Percentiles rank a stretch among this genome's conserved stretches.
These are phyloP conservation scores for Mercenaria mercenaria DNA, from an alignment of 1,140 invertebrate species.

Conservation along the genomic window DNA sequence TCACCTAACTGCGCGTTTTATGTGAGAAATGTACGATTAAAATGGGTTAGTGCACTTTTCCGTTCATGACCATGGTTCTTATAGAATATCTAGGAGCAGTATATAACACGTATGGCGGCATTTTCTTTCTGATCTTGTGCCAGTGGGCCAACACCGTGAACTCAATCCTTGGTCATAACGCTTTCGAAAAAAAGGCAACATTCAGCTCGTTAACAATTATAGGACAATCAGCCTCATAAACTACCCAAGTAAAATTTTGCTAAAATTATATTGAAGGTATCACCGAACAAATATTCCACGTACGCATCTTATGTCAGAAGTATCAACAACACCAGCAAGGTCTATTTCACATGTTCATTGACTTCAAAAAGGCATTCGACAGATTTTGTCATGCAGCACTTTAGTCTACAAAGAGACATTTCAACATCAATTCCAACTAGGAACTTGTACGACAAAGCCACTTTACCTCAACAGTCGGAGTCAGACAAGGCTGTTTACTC, in stretches of 20 bases:
- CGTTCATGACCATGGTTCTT: too few relatives aligned
- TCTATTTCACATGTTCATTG: constrained; percentile 64
- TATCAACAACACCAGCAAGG: constrained; percentile 65
- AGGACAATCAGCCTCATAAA: constrained; percentile 66
- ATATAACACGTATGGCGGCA: too few relatives aligned
- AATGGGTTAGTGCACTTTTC: too few relatives aligned
- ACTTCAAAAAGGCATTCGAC: constrained; percentile 69
- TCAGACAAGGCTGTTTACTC: constrained; percentile 69
- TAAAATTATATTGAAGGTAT: constrained; percentile 64
- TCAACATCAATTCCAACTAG: constrained; percentile 57
- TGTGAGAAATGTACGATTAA: too few relatives aligned
- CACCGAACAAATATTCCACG: constrained; percentile 70
- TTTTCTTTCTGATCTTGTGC: too few relatives aligned
- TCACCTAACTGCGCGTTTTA: too few relatives aligned
- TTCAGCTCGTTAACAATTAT: constrained; percentile 57
- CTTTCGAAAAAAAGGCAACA: constrained; percentile 13
- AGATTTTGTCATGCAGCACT: constrained; percentile 60
- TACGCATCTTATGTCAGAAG: constrained; percentile 60
- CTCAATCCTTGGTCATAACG: constrained; percentile 62
- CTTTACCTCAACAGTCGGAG: constrained; percentile 63
- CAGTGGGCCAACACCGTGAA: too few relatives aligned
- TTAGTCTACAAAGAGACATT: constrained; percentile 59
- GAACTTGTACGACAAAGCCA: constrained; percentile 61
- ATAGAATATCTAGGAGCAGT: too few relatives aligned
- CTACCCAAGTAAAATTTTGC: constrained; percentile 68